Evolutionary conservation across 2,888 invertebrate genomes (phyloP).

Genomic region (Anthophora plumipes): DNA sequence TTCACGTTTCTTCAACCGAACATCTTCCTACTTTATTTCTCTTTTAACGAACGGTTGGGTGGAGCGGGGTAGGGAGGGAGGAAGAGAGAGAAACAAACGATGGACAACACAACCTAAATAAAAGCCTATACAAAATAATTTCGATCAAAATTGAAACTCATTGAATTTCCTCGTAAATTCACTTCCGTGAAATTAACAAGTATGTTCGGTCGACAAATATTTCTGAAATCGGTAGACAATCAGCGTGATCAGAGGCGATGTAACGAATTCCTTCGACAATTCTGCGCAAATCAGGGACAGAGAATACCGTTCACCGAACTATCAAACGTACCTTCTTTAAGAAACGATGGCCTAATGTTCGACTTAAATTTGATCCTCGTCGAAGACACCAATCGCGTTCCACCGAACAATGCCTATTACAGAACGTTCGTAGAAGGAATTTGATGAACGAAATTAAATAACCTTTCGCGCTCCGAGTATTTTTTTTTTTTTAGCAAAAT

Average conservation of each 20-base stretch:
- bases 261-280: slow-evolving; percentile 44
- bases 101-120: slow-evolving; percentile 40
- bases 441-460: not conserved
- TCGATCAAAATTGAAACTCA: not conserved
- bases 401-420: slow-evolving; percentile 13
- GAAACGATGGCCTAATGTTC: slow-evolving; percentile 41
- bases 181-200: slow-evolving; percentile 42
- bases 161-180: slow-evolving; percentile 52
- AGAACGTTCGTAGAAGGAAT: slow-evolving; percentile 42
- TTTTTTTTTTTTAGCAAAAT: no score
- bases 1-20: slow-evolving; percentile 12
- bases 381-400: slow-evolving; percentile 27
- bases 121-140: slow-evolving; percentile 36
- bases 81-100: slow-evolving; percentile 34
- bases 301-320: slow-evolving; percentile 29
- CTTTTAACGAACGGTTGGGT: not conserved
- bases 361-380: slow-evolving; percentile 59
- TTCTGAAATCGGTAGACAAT: slow-evolving; percentile 38
- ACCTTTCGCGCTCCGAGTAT: no score
- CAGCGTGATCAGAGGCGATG: slow-evolving; percentile 25
- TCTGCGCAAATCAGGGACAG: slow-evolving; percentile 28
- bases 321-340: slow-evolving; percentile 28
- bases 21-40: not conserved
- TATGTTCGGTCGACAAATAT: slow-evolving; percentile 55
- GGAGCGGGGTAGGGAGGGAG: not conserved